phyloP scores from a whole-genome alignment of 2,113 vertebrate species.

The Ovibos moschatus region DNA sequence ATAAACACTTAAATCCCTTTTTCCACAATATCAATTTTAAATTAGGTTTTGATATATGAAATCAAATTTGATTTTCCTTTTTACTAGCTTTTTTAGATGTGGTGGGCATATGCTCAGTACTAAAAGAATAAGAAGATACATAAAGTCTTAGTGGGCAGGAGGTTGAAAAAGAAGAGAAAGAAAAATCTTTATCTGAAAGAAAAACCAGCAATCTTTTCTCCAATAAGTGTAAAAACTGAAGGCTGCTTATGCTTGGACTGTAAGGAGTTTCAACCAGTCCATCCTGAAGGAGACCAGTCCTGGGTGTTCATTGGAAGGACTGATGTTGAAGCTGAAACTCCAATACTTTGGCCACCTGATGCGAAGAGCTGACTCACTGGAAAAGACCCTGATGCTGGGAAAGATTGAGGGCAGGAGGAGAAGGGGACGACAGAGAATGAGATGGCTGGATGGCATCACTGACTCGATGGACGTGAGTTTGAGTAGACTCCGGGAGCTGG shows the following conservation, averaged over 20 bases:
- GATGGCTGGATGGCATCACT: too few species aligned
- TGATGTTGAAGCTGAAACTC: too few species aligned
- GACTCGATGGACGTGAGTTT: rapidly evolving
- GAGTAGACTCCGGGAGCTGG: too few species aligned
- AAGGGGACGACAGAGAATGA: too few species aligned
- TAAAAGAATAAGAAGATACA: slow-evolving; percentile 23
- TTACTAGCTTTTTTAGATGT: background rate
- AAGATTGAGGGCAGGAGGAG: too few species aligned
- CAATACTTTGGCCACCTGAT: too few species aligned
- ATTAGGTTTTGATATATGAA: slow-evolving; percentile 58
- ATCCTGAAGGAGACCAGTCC: too few species aligned
- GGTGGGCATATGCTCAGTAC: background rate
- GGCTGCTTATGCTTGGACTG: slow-evolving; percentile 41
- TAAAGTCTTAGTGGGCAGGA: background rate
- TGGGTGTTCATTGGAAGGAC: too few species aligned
- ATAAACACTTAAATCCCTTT: background rate
- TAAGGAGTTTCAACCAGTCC: too few species aligned
- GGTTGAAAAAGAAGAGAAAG: slow-evolving; percentile 11
- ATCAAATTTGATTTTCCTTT: slow-evolving; percentile 60
- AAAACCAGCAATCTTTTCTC: slow-evolving; percentile 51
- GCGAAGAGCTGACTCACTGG: too few species aligned
- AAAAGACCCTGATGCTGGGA: too few species aligned
- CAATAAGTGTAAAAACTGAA: slow-evolving; percentile 68
- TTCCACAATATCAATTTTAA: slow-evolving; percentile 15
- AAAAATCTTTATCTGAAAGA: slow-evolving; percentile 12